phyloP scores from a whole-genome alignment of 2,113 vertebrate genomes.

The Notechis scutatus region DNA sequence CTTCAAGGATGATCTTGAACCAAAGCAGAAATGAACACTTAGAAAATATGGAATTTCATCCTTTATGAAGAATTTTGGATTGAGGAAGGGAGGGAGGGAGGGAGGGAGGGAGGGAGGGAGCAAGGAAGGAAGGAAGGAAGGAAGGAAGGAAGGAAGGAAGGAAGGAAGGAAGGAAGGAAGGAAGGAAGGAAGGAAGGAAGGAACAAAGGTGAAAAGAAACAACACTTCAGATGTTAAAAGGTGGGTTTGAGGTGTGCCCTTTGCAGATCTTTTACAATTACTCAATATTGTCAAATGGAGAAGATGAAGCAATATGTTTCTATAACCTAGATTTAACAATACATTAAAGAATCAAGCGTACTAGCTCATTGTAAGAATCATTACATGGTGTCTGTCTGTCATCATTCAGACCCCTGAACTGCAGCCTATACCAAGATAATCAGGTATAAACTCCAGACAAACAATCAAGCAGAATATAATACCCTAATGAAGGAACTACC shows the following conservation, averaged over 20 bases:
- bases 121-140: too few relatives aligned
- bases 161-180: accelerated
- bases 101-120: accelerated
- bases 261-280: background rate
- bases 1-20: background rate
- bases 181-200: too few relatives aligned
- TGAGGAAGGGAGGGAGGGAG: background rate
- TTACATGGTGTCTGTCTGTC: background rate
- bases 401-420: background rate
- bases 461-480: background rate
- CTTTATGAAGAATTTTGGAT: background rate
- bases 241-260: background rate
- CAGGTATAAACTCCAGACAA: background rate
- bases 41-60: background rate
- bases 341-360: background rate
- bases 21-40: background rate
- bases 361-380: background rate
- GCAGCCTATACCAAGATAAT: background rate
- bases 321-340: background rate
- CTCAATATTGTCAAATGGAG: background rate
- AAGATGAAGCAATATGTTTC: background rate
- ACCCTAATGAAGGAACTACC: background rate
- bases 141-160: background rate
- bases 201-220: background rate
- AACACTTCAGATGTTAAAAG: background rate